Percentiles rank a stretch among this genome's conserved stretches.
Evolutionary conservation across 2,888 invertebrate genomes (phyloP).

Genomic region (Choreutis nemorana): DNA sequence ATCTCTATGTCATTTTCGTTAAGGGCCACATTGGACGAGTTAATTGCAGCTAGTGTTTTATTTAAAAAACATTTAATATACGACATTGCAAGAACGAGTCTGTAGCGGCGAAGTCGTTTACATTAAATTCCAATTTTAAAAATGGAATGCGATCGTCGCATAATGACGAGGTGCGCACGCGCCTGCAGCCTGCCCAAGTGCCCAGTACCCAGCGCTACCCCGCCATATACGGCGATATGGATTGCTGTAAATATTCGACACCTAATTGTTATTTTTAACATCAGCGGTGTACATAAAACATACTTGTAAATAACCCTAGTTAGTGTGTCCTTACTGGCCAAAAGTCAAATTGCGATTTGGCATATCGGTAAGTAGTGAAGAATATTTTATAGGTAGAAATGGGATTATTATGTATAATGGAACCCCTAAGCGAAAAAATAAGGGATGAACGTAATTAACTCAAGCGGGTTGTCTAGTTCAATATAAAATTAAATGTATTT

Average conservation of each 20-base stretch:
- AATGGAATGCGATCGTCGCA: constrained; percentile 32
- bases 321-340: no score
- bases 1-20: no score
- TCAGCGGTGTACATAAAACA: background rate
- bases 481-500: no score
- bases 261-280: constrained; percentile 30
- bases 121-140: constrained; percentile 42
- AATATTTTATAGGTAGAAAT: no score
- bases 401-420: no score
- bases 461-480: no score
- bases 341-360: constrained; percentile 5
- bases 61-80: no score
- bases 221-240: constrained; percentile 26
- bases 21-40: no score
- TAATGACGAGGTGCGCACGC: constrained; percentile 32
- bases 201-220: constrained; percentile 8
- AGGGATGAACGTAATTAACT: no score
- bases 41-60: no score
- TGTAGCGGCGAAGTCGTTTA: constrained; percentile 22
- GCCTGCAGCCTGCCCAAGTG: constrained; percentile 16
- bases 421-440: no score
- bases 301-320: background rate
- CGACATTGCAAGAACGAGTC: constrained; percentile 16
- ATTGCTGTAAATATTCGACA: constrained; percentile 39
- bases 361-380: no score